phyloP scores from a whole-genome alignment of 2,888 invertebrate species.

The Leistus spinibarbis region DNA sequence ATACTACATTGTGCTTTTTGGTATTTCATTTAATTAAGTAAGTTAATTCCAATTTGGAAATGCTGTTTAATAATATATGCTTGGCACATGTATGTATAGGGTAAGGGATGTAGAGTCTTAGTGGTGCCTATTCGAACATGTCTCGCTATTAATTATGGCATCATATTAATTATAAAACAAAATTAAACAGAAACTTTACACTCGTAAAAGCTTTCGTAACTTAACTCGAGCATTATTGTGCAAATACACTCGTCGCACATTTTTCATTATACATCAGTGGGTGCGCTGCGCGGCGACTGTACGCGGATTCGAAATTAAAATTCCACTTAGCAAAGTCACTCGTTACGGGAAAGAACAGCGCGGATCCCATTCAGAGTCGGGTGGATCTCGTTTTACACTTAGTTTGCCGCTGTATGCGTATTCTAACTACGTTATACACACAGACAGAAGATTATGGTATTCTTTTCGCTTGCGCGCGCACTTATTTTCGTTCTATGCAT shows the following conservation, averaged over 20 bases:
- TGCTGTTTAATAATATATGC: too few species aligned
- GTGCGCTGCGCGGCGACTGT: background rate
- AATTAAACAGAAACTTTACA: slow-evolving; percentile 28
- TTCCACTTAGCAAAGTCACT: slow-evolving; percentile 30
- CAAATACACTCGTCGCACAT: slow-evolving; percentile 7
- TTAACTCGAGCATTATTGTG: slow-evolving; percentile 7
- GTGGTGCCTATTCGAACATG: background rate
- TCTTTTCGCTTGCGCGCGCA: background rate
- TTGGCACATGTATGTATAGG: too few species aligned
- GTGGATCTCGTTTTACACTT: slow-evolving; percentile 31
- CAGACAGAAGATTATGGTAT: background rate
- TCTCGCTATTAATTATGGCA: slow-evolving; percentile 13
- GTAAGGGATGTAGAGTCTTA: too few species aligned
- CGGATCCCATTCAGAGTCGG: slow-evolving; percentile 27
- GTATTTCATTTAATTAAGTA: too few species aligned
- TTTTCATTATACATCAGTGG: slow-evolving; percentile 14
- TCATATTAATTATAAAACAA: slow-evolving; percentile 25
- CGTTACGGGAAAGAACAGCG: slow-evolving; percentile 21
- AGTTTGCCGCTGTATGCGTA: slow-evolving; percentile 8
- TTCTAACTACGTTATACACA: slow-evolving; percentile 3
- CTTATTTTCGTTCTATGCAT: background rate
- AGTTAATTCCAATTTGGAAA: too few species aligned
- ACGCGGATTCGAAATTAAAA: slow-evolving; percentile 32
- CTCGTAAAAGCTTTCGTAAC: slow-evolving; percentile 11
- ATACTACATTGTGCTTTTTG: too few species aligned